A percentile compares a stretch with the other conserved stretches of the same genome.
Conservation (phyloP, 2,888 invertebrate genomes). For the Brenthis hecate region DNA sequence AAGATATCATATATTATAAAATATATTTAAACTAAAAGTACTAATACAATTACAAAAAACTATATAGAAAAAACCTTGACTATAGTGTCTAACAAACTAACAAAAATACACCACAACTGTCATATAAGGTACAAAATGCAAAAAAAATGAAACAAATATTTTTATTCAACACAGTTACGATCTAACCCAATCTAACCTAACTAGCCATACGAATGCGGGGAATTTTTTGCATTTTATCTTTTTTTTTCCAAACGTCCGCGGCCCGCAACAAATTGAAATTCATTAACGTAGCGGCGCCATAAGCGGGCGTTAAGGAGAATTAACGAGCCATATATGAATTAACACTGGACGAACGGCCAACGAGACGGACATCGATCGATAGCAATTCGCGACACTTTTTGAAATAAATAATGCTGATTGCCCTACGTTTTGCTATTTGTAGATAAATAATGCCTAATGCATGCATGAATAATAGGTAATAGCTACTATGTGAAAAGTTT, state of each 20-base stretch:
- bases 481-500: too few relatives aligned
- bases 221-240: conserved; percentile 45
- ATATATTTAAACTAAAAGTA: too few relatives aligned
- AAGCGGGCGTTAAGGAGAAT: conserved; percentile 76
- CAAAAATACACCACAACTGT: neutral
- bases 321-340: conserved; percentile 77
- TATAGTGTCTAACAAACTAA: neutral
- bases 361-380: conserved; percentile 49
- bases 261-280: conserved; percentile 76
- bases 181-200: conserved; percentile 42
- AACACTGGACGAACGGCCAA: conserved; percentile 57
- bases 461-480: too few relatives aligned
- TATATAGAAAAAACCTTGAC: too few relatives aligned
- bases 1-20: too few relatives aligned
- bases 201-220: conserved; percentile 42
- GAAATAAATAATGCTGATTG: conserved; percentile 37
- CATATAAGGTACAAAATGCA: neutral
- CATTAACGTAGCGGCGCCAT: conserved; percentile 70
- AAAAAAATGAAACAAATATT: conserved; percentile 16
- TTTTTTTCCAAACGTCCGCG: conserved; percentile 56
- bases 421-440: conserved; percentile 24
- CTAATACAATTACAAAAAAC: too few relatives aligned
- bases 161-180: conserved; percentile 16
- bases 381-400: conserved; percentile 47
- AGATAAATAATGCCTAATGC: conserved; percentile 16